Percentiles rank a stretch among this genome's conserved stretches.
Evolutionary conservation across 30 jellyfish, hydroid and myxozoan genomes (phyloP).

Genomic region (Nemopilema nomurai): DNA sequence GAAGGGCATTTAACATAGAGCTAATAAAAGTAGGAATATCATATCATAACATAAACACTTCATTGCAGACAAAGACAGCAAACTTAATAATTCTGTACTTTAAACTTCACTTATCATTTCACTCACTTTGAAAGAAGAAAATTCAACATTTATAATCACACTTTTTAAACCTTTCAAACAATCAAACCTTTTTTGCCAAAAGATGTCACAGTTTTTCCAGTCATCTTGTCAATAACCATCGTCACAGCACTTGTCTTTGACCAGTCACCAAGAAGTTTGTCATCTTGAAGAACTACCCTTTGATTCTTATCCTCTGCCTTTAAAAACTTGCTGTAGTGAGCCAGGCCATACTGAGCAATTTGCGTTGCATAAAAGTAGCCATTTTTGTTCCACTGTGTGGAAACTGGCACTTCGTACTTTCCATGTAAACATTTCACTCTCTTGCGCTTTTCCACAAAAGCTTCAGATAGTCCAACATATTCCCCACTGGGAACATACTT

Average conservation of each 20-base stretch:
- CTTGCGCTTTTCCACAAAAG: slow-evolving; percentile 62
- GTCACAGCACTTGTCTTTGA: not conserved
- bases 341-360: slow-evolving; percentile 96
- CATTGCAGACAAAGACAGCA: no score
- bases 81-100: no score
- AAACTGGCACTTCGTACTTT: slow-evolving; percentile 82
- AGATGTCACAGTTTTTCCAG: slow-evolving; percentile 12
- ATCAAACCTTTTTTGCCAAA: slow-evolving; percentile 44
- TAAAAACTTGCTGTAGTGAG: slow-evolving; percentile 60
- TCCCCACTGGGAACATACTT: slow-evolving; percentile 40
- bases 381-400: slow-evolving; percentile 89
- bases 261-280: not conserved
- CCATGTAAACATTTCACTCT: slow-evolving; percentile 85
- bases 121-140: not conserved
- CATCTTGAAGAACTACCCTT: slow-evolving; percentile 1
- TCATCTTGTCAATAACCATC: slow-evolving; percentile 5
- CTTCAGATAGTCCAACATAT: slow-evolving; percentile 49
- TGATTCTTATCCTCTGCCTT: not conserved
- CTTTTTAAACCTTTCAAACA: not conserved
- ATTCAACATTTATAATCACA: not conserved
- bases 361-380: slow-evolving; percentile 95
- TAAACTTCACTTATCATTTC: no score
- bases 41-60: no score
- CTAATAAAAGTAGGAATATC: no score
- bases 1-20: no score